A percentile compares a stretch with the other conserved stretches of the same genome.
phyloP scores from a whole-genome alignment of 2,113 vertebrate species.

The Mus spicilegus region DNA sequence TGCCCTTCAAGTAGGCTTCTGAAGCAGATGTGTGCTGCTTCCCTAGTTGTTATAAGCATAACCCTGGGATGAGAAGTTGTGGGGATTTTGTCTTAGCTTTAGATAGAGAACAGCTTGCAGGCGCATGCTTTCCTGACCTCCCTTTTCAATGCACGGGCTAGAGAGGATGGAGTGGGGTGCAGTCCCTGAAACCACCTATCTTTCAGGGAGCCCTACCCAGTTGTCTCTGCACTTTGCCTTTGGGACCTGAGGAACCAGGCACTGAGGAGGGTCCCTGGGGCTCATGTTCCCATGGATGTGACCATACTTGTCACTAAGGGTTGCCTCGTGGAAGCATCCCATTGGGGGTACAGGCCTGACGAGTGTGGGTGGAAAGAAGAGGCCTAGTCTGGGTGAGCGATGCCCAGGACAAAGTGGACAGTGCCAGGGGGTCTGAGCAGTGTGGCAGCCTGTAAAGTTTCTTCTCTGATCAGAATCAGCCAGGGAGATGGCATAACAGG shows the following conservation, averaged over 20 bases:
- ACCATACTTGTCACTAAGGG: not conserved
- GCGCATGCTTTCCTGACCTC: slow-evolving; percentile 73
- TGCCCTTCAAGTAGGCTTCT: slow-evolving; percentile 52
- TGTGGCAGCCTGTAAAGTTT: not conserved
- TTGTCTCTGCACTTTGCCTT: not conserved
- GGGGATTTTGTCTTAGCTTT: slow-evolving; percentile 31
- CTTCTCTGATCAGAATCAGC: not conserved
- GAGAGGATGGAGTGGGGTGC: not conserved
- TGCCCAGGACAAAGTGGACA: not conserved
- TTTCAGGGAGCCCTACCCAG: not conserved
- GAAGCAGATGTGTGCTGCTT: slow-evolving; percentile 65
- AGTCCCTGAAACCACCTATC: not conserved
- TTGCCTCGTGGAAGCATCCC: not conserved
- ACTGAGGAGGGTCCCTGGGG: not conserved
- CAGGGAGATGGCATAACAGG: not conserved
- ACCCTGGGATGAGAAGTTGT: slow-evolving; percentile 75
- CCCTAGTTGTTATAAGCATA: slow-evolving; percentile 74
- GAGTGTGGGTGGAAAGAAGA: not conserved
- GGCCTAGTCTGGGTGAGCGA: not conserved
- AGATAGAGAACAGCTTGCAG: slow-evolving; percentile 63
- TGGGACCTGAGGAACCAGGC: not conserved
- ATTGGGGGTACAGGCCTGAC: not conserved
- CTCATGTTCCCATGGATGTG: slow-evolving; percentile 61
- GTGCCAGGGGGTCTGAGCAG: not conserved
- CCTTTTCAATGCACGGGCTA: not conserved